Evolutionary conservation across 2,797 vertebrate species (phyloP).

Genomic region (Sparus aurata): DNA sequence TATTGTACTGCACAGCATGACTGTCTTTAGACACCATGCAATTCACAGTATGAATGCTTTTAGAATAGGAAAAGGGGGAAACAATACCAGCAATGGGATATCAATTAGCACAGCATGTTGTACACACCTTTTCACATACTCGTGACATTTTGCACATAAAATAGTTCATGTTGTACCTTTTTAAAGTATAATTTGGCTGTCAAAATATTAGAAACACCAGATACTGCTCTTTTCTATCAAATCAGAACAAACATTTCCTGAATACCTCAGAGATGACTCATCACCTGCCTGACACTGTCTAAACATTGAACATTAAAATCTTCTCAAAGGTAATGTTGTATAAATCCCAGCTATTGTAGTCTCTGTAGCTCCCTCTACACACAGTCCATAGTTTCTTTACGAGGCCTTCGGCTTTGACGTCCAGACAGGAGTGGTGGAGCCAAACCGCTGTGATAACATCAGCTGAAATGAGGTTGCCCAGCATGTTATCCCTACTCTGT

Average conservation of each 20-base stretch:
- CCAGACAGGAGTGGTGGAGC: conserved; percentile 52
- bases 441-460: conserved; percentile 65
- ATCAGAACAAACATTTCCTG: neutral
- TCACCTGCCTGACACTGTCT: neutral
- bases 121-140: conserved; percentile 7
- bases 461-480: conserved; percentile 59
- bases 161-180: neutral
- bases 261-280: neutral
- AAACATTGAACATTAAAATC: conserved; percentile 1
- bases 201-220: neutral
- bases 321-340: neutral
- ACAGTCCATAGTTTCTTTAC: conserved; percentile 38
- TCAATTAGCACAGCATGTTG: conserved; percentile 11
- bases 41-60: conserved; percentile 4
- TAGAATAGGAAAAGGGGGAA: neutral
- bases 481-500: conserved; percentile 47
- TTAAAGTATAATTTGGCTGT: neutral
- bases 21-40: conserved; percentile 3
- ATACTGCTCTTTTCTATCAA: neutral
- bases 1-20: conserved; percentile 4
- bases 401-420: conserved; percentile 27
- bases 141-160: neutral
- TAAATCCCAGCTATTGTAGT: conserved; percentile 5
- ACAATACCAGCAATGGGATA: neutral
- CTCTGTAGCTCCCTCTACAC: conserved; percentile 24